A percentile compares a stretch with the other conserved stretches of the same genome.
Evolutionary conservation across 2,113 vertebrate species (phyloP).

Genomic region (Amblyopsis rosae): DNA sequence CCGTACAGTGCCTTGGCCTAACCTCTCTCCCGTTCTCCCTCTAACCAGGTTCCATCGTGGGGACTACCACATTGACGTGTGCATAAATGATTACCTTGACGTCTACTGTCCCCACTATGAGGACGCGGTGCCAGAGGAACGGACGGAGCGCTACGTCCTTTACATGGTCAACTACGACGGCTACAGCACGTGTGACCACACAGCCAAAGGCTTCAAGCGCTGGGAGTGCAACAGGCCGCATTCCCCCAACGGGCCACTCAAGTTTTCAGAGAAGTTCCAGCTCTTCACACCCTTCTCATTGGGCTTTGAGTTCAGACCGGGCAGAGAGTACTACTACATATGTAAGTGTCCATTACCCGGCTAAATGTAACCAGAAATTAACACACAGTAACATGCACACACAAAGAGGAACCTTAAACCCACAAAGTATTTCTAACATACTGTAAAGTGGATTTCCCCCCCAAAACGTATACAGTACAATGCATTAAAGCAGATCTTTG

Average conservation of each 20-base stretch:
- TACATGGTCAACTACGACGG: slow-evolving; percentile 99
- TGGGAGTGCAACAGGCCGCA: slow-evolving; percentile 98
- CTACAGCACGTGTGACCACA: slow-evolving; percentile 97
- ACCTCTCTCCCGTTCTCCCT: slow-evolving; percentile 1
- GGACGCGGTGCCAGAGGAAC: slow-evolving; percentile 90
- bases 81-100: slow-evolving; percentile 98
- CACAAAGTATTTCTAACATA: no score
- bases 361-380: neutral
- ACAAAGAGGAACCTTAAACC: neutral
- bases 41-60: slow-evolving; percentile 87
- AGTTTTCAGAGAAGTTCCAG: slow-evolving; percentile 99
- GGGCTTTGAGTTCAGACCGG: slow-evolving; percentile 98
- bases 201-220: slow-evolving; percentile 97
- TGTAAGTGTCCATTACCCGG: slow-evolving; percentile 84
- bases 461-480: no score
- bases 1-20: neutral
- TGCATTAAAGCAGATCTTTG: neutral
- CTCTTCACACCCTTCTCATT: slow-evolving; percentile 99
- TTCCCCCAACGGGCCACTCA: slow-evolving; percentile 94
- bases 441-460: no score
- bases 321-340: slow-evolving; percentile 99
- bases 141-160: slow-evolving; percentile 93
- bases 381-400: neutral
- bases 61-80: slow-evolving; percentile 97
- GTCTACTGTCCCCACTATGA: slow-evolving; percentile 98